These are phyloP conservation scores for Aptenodytes patagonicus DNA, from an alignment of 2,113 vertebrate genomes.

Conservation along the genomic window DNA sequence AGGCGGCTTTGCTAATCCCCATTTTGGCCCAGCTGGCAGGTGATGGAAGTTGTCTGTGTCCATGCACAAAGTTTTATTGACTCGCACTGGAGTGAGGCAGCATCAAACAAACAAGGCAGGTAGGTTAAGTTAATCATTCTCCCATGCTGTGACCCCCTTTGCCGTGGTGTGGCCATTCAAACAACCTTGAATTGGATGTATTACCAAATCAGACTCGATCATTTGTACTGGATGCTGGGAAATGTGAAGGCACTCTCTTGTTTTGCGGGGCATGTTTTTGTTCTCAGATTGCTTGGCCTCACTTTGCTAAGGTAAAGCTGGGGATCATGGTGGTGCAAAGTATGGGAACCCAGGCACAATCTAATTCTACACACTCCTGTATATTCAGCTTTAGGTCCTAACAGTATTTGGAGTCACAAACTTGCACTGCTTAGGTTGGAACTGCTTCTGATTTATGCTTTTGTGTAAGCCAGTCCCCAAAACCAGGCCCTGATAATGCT, in stretches of 20 bases:
- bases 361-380: not conserved
- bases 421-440: not conserved
- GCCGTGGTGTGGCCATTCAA: not conserved
- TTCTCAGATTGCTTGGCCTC: not conserved
- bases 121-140: slow-evolving; percentile 73
- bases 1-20: slow-evolving; percentile 36
- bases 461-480: not conserved
- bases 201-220: slow-evolving; percentile 53
- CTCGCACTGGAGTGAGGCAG: not conserved
- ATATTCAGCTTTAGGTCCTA: not conserved
- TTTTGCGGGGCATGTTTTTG: not conserved
- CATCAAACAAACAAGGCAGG: slow-evolving; percentile 42
- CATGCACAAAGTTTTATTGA: slow-evolving; percentile 54
- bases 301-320: not conserved
- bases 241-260: not conserved
- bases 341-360: not conserved
- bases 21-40: slow-evolving; percentile 49
- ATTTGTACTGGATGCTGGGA: slow-evolving; percentile 26
- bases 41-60: not conserved
- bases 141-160: not conserved
- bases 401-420: not conserved
- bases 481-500: not conserved
- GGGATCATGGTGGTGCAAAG: not conserved
- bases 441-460: not conserved
- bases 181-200: slow-evolving; percentile 53